A percentile compares a stretch with the other conserved stretches of the same genome.
phyloP scores from a whole-genome alignment of 2,797 vertebrate genomes.

The Thamnophis elegans region DNA sequence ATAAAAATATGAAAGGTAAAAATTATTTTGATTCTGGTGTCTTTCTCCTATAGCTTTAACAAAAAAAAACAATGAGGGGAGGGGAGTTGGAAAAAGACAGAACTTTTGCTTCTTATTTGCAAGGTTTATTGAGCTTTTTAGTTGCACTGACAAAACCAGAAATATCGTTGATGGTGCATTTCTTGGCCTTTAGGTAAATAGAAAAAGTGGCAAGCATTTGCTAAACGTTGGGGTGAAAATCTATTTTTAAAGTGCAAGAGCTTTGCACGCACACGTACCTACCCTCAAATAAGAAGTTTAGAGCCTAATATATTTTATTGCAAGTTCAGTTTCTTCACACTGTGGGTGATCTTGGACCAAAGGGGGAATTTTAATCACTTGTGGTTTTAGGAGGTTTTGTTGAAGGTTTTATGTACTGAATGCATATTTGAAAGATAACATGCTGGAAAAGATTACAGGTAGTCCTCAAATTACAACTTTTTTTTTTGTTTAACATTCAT shows the following conservation, averaged over 20 bases:
- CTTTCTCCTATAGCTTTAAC: neutral
- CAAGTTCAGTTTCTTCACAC: neutral
- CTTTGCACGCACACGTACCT: neutral
- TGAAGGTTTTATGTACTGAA: neutral
- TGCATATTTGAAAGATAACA: neutral
- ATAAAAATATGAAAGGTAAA: neutral
- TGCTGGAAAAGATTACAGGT: neutral
- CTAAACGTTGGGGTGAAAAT: neutral
- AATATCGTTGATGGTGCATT: neutral
- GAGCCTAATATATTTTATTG: neutral
- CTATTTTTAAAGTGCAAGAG: neutral
- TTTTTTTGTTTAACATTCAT: neutral
- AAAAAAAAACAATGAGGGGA: fast-evolving
- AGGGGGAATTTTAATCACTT: neutral
- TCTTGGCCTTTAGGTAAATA: neutral
- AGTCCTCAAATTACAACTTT: neutral
- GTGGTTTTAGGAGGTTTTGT: neutral
- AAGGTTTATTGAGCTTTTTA: neutral
- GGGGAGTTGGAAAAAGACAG: neutral
- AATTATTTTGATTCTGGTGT: neutral
- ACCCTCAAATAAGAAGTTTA: neutral
- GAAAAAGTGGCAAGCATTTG: neutral
- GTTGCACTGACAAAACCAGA: neutral
- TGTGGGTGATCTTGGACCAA: neutral
- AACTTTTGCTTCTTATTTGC: neutral